Conservation (phyloP, 2,113 vertebrate species). For the Tachuris rubrigastra region DNA sequence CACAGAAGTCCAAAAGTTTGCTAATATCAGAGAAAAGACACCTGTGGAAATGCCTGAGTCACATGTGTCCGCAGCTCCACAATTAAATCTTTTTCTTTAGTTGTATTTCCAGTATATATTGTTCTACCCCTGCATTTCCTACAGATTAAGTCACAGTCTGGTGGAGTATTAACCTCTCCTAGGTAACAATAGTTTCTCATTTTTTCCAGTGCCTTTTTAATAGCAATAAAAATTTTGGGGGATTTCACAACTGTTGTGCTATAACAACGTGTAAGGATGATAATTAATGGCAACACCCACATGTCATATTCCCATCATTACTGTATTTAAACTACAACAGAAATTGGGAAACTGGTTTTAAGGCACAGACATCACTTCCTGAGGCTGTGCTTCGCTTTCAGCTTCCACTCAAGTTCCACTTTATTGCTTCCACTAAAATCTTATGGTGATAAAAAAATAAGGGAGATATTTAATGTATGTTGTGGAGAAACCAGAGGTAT, state of each 20-base stretch:
- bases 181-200: not conserved
- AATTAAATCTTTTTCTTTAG: not conserved
- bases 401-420: not conserved
- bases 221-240: not conserved
- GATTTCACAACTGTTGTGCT: conserved; percentile 4
- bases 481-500: not conserved
- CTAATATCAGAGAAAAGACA: not conserved
- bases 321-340: not conserved
- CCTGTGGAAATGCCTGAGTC: not conserved
- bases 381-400: not conserved
- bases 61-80: not conserved
- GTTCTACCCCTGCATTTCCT: not conserved
- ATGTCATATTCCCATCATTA: not conserved
- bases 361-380: not conserved
- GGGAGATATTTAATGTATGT: rapidly evolving
- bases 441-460: not conserved
- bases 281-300: not conserved
- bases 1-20: not conserved
- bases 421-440: not conserved
- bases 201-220: not conserved
- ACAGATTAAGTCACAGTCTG: not conserved
- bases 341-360: not conserved
- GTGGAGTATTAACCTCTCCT: not conserved
- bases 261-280: not conserved
- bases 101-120: not conserved